These are phyloP conservation scores for Ciconia maguari DNA, from an alignment of 2,113 vertebrate species.

Conservation along the genomic window DNA sequence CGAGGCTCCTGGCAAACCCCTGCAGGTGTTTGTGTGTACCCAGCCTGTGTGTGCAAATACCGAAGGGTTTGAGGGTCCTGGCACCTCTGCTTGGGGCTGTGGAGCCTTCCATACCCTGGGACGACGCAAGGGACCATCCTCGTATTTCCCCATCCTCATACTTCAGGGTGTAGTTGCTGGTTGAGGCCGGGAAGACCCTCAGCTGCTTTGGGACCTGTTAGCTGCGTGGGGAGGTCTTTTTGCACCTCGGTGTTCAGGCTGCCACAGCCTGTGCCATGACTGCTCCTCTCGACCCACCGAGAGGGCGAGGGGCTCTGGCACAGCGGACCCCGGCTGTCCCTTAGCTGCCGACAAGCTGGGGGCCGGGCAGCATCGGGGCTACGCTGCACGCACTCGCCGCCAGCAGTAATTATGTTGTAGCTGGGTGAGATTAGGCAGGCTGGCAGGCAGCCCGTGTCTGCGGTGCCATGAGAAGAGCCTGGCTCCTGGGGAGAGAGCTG, in stretches of 20 bases:
- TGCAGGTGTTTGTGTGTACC: background rate
- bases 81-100: background rate
- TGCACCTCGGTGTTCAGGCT: background rate
- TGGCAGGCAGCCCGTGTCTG: background rate
- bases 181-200: background rate
- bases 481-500: background rate
- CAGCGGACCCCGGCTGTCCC: background rate
- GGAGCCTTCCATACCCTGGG: background rate
- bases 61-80: background rate
- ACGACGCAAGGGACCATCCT: background rate
- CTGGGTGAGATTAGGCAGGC: background rate
- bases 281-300: background rate
- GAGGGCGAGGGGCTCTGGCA: background rate
- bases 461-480: background rate
- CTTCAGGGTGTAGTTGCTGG: background rate
- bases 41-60: background rate
- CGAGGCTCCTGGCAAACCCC: fast-evolving
- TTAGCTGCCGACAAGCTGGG: background rate
- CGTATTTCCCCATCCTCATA: fast-evolving
- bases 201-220: background rate
- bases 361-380: background rate
- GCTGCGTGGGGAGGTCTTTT: background rate
- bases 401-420: background rate
- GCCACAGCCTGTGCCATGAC: background rate
- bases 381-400: fast-evolving